Evolutionary conservation across 2,113 vertebrate genomes (phyloP).

Genomic region (Seriola aureovittata): DNA sequence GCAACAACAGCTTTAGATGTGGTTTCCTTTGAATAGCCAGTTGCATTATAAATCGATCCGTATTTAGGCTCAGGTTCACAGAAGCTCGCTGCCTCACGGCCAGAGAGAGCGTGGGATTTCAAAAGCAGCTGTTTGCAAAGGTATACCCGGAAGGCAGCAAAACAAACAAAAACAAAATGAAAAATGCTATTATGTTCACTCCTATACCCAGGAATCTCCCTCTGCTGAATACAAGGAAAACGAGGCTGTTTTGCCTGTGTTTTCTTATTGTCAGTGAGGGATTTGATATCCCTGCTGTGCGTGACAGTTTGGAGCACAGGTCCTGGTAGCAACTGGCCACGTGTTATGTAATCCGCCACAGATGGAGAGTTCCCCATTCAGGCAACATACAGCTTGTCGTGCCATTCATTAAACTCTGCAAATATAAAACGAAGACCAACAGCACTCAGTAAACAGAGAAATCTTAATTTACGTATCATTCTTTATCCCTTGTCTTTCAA

Average conservation of each 20-base stretch:
- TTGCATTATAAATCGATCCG: slow-evolving; percentile 37
- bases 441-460: not conserved
- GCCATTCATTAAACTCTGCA: slow-evolving; percentile 51
- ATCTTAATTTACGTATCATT: not conserved
- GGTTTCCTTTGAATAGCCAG: slow-evolving; percentile 39
- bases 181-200: not conserved
- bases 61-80: slow-evolving; percentile 2
- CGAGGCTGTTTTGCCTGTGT: not conserved
- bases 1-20: slow-evolving; percentile 30
- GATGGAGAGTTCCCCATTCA: slow-evolving; percentile 63
- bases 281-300: slow-evolving; percentile 65
- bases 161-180: not conserved
- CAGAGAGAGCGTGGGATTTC: slow-evolving; percentile 45
- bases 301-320: slow-evolving; percentile 66
- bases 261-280: slow-evolving; percentile 38
- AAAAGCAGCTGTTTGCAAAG: slow-evolving; percentile 37
- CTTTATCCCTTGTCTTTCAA: not conserved
- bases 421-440: not conserved
- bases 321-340: slow-evolving; percentile 59
- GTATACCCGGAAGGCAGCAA: slow-evolving; percentile 9
- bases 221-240: slow-evolving; percentile 1
- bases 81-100: slow-evolving; percentile 12
- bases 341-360: slow-evolving; percentile 70
- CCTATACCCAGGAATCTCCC: slow-evolving; percentile 12
- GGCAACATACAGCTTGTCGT: slow-evolving; percentile 18